phyloP scores from a whole-genome alignment of 2,888 invertebrate species.

The Odontocerum albicorne region DNA sequence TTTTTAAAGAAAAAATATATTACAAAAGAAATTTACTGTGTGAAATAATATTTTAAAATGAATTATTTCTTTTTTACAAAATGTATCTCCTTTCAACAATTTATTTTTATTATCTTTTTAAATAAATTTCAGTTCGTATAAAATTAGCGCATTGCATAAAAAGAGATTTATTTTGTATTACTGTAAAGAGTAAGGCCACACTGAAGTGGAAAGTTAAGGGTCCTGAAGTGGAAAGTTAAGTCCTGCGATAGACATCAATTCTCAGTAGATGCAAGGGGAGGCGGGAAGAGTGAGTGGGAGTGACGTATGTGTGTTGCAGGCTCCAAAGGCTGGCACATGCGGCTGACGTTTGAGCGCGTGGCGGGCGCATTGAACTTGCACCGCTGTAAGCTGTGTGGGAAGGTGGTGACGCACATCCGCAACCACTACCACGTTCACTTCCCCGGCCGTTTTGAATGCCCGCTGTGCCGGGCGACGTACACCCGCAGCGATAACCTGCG shows the following conservation, averaged over 20 bases:
- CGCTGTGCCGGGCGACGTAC: slow-evolving; percentile 87
- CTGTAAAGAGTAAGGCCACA: background rate
- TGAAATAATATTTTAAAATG: too few relatives aligned
- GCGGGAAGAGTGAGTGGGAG: slow-evolving; percentile 35
- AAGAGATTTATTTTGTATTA: background rate
- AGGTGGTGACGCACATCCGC: slow-evolving; percentile 92
- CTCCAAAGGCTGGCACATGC: slow-evolving; percentile 95
- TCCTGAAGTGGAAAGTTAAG: background rate
- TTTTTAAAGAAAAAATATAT: too few relatives aligned
- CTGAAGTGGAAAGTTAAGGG: background rate
- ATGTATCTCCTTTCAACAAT: too few relatives aligned
- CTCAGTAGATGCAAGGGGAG: slow-evolving; percentile 4
- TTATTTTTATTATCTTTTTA: too few relatives aligned
- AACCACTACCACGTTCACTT: slow-evolving; percentile 94
- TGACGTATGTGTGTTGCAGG: slow-evolving; percentile 73
- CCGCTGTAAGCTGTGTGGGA: slow-evolving; percentile 92
- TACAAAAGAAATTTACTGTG: too few relatives aligned
- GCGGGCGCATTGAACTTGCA: slow-evolving; percentile 91
- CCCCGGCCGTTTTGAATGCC: slow-evolving; percentile 90
- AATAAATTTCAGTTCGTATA: too few relatives aligned
- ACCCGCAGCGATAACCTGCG: slow-evolving; percentile 91
- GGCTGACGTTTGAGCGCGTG: slow-evolving; percentile 91
- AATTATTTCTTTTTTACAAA: too few relatives aligned
- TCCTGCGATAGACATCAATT: background rate
- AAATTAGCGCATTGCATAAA: background rate